These are phyloP conservation scores for Drosophila aff. DNA, from an alignment of 1,140 invertebrate genomes.

Conservation along the genomic window DNA sequence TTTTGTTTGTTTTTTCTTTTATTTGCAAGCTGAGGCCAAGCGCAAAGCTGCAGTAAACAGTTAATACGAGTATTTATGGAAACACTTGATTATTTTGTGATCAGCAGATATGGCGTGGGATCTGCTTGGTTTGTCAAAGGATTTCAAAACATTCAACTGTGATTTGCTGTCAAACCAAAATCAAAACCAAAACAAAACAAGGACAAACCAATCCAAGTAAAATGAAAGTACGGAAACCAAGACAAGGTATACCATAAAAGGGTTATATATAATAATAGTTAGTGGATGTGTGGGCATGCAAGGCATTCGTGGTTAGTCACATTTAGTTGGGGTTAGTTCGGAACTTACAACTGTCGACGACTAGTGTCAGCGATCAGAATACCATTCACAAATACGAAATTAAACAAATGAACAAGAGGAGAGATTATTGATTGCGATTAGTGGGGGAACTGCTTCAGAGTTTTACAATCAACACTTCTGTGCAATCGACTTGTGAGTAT, in stretches of 20 bases:
- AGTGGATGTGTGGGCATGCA: slow-evolving; percentile 39
- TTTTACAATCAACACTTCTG: slow-evolving; percentile 22
- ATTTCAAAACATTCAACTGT: slow-evolving; percentile 76
- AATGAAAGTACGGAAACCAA: slow-evolving; percentile 8
- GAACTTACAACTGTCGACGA: slow-evolving; percentile 78
- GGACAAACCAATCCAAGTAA: slow-evolving; percentile 18
- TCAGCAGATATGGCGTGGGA: slow-evolving; percentile 26
- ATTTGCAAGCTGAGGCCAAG: slow-evolving; percentile 65
- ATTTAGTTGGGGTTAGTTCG: slow-evolving; percentile 46
- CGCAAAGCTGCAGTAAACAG: slow-evolving; percentile 64
- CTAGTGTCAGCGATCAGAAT: slow-evolving; percentile 53
- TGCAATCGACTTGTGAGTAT: slow-evolving; percentile 32
- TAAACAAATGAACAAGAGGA: slow-evolving; percentile 33
- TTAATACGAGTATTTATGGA: slow-evolving; percentile 51
- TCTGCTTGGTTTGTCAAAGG: slow-evolving; percentile 52
- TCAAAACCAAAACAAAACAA: slow-evolving; percentile 39
- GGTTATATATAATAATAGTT: slow-evolving; percentile 18
- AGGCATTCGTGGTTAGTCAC: slow-evolving; percentile 25
- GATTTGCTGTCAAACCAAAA: slow-evolving; percentile 67
- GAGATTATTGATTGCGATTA: slow-evolving; percentile 28
- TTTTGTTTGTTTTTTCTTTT: slow-evolving; percentile 20
- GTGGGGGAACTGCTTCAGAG: slow-evolving; percentile 15
- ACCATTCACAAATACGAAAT: slow-evolving; percentile 23
- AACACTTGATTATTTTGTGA: slow-evolving; percentile 32
- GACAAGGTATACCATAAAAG: too few relatives aligned